A percentile compares a stretch with the other conserved stretches of the same genome.
Evolutionary conservation across 2,113 vertebrate genomes (phyloP).

Genomic region (Semnornis frantzii): DNA sequence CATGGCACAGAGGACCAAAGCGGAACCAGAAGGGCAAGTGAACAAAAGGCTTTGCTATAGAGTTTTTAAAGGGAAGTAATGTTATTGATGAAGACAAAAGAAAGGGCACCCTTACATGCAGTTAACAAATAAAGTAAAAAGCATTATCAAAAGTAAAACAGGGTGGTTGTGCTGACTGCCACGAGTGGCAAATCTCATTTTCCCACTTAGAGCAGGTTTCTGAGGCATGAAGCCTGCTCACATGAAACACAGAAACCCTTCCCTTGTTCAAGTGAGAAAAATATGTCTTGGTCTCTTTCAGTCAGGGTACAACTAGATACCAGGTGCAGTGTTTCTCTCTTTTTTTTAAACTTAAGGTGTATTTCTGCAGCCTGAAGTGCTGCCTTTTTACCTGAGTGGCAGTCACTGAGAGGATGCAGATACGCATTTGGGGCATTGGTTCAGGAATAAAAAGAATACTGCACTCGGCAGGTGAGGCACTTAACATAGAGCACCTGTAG

Average conservation of each 20-base stretch:
- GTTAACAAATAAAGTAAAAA: too few relatives aligned
- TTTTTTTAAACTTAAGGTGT: not conserved
- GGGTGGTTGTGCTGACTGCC: not conserved
- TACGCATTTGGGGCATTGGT: not conserved
- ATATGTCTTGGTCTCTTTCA: not conserved
- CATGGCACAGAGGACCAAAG: rapidly evolving
- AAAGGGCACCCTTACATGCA: not conserved
- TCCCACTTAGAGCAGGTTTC: not conserved
- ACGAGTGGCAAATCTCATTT: not conserved
- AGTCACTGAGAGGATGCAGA: not conserved
- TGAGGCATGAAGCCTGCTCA: rapidly evolving
- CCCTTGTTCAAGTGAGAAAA: not conserved
- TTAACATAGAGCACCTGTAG: not conserved
- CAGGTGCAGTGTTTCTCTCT: rapidly evolving
- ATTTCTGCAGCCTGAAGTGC: not conserved
- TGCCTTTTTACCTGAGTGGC: not conserved
- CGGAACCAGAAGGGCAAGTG: not conserved
- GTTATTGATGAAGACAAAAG: not conserved
- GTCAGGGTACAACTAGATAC: not conserved
- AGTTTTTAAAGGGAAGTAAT: not conserved
- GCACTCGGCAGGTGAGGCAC: not conserved
- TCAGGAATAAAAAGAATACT: not conserved
- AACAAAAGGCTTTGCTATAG: not conserved
- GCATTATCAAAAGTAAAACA: rapidly evolving
- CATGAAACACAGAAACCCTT: rapidly evolving